phyloP scores from a whole-genome alignment of 2,888 invertebrate species.

The Cantharis rufa region DNA sequence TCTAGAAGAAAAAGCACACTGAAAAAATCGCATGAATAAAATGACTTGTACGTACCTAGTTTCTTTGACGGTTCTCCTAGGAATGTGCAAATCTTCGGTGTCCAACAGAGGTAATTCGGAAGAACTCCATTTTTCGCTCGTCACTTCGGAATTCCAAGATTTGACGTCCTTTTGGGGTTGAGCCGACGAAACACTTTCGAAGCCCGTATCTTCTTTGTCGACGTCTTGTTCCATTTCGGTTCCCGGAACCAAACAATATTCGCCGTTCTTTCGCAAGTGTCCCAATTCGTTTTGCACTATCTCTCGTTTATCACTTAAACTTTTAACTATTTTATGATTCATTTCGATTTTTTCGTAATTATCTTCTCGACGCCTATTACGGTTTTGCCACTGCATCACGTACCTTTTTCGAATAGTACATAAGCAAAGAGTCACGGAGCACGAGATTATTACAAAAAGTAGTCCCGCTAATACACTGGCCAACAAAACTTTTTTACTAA shows the following conservation, averaged over 20 bases:
- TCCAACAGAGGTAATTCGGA: constrained; percentile 40
- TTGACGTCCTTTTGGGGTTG: constrained; percentile 47
- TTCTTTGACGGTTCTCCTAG: constrained; percentile 59
- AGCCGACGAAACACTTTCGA: constrained; percentile 54
- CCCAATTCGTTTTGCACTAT: constrained; percentile 46
- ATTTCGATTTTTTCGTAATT: constrained; percentile 82
- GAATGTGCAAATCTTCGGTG: constrained; percentile 67
- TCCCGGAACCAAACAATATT: constrained; percentile 71
- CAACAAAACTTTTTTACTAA: constrained; percentile 66
- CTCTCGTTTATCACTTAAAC: constrained; percentile 40
- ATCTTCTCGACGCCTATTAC: constrained; percentile 58
- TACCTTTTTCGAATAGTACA: constrained; percentile 64
- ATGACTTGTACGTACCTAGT: constrained; percentile 59
- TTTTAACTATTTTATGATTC: constrained; percentile 59
- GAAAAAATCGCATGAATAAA: constrained; percentile 7
- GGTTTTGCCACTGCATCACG: constrained; percentile 58
- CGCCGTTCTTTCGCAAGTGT: constrained; percentile 64
- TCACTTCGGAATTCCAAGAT: constrained; percentile 32
- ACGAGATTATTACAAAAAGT: constrained; percentile 67
- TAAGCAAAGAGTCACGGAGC: constrained; percentile 69
- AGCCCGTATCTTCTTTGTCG: constrained; percentile 65
- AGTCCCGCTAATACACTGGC: constrained; percentile 71
- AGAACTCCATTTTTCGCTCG: constrained; percentile 42
- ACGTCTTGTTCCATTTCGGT: constrained; percentile 63
- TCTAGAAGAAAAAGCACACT: constrained; percentile 48